Base-by-base conservation (phyloP, 2,888 invertebrate species). In the Tenthredo livida region DNA sequence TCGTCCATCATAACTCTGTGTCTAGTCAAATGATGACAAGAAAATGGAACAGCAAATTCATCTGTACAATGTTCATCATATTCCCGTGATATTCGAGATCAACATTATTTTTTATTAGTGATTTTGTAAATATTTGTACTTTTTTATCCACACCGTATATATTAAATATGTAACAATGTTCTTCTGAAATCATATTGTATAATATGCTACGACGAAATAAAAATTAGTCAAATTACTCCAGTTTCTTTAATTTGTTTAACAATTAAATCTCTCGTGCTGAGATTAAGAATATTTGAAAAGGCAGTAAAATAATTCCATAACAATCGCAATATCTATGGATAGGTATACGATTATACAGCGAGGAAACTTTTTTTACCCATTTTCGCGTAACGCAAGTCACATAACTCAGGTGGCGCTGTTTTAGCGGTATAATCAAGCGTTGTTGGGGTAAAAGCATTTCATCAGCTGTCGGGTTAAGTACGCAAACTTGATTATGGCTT, bases 111-210 rank as follows among this genome's bases (percentile, higher is more conserved):
- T 89, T 47, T 88, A 87, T 89, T 88, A 85, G 89, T 89, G 90
- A 91, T 91, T 91, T 91, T 91, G 91, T 91, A 91, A 91, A 91
- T 91, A 91, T 91, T 91, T 91, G 89, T 91, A 91, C 91, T 91
- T 91, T 91, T 91, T 91, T 91, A 89, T 89, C 88, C 88, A 88
- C 88, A 87, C 70, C 86, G 88, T 88, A 73, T 73, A 73, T 21
- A 21, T 12, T 29, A n/a, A 73, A 73, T 73, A 21, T 73, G 21
- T 73, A 73, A 73, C n/a, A 73, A 73, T 43, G 40, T 73, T 43
- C 47, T 40, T 73, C 73, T 73, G 73, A 73, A 73, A 73, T 43
- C 21, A 73, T 72, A 73, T 43, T 43, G 43, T 73, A 73, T 73
- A 73, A 73, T 73, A 73, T 73, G 73, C 43, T 73, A 73, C 43